A percentile compares a stretch with the other conserved stretches of the same genome.
Conservation (phyloP, 2,888 invertebrate species). For the Serrognathus titanus region DNA sequence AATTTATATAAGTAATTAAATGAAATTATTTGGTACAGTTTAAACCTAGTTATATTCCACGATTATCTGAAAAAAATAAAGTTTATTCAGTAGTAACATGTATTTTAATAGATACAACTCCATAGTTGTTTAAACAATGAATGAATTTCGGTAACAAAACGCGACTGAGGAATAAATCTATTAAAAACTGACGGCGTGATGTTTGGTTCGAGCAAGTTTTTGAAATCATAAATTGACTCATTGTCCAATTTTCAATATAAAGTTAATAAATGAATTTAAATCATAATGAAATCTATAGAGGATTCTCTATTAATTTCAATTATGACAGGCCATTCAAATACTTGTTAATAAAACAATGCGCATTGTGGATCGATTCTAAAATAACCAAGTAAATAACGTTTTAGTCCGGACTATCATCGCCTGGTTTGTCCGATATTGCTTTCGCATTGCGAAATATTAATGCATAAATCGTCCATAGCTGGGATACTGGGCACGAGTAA, state of each 20-base stretch:
- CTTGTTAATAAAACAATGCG: slow-evolving; percentile 42
- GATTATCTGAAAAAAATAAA: too few species aligned
- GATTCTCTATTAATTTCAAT: slow-evolving; percentile 44
- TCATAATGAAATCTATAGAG: slow-evolving; percentile 39
- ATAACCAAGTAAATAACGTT: slow-evolving; percentile 40
- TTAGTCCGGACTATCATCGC: slow-evolving; percentile 32
- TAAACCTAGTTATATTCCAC: too few species aligned
- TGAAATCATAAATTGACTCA: slow-evolving; percentile 19
- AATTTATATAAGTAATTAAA: too few species aligned
- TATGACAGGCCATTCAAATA: slow-evolving; percentile 40
- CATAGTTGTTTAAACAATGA: neutral
- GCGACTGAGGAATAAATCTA: too few species aligned
- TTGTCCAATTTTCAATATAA: slow-evolving; percentile 21
- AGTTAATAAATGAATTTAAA: slow-evolving; percentile 31
- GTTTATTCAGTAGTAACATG: too few species aligned
- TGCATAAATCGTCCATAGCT: neutral
- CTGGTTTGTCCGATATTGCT: slow-evolving; percentile 1
- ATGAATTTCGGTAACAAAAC: too few species aligned
- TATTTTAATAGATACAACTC: too few species aligned
- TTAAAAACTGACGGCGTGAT: neutral
- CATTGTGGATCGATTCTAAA: slow-evolving; percentile 38
- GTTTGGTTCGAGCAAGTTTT: slow-evolving; percentile 12
- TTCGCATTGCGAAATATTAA: too few species aligned
- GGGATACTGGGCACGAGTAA: slow-evolving; percentile 24
- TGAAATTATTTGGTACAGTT: too few species aligned